These are phyloP conservation scores for Hystrix cristata DNA, from an alignment of 2,113 vertebrate species.

Conservation along the genomic window DNA sequence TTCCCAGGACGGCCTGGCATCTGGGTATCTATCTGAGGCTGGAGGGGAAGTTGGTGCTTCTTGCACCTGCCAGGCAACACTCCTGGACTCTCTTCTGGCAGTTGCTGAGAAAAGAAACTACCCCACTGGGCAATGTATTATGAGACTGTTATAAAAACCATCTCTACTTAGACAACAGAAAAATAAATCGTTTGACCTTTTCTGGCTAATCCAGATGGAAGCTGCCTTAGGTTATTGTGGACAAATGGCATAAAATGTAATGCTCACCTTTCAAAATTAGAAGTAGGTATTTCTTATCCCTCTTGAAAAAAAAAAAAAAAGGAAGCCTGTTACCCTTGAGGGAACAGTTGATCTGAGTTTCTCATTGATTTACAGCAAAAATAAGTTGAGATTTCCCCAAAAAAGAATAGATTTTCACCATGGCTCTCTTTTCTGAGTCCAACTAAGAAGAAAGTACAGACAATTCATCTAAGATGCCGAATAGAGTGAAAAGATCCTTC, in stretches of 20 bases:
- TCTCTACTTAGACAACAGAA: conserved; percentile 61
- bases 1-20: neutral
- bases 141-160: neutral
- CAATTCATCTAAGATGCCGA: neutral
- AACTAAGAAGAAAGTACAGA: neutral
- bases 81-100: neutral
- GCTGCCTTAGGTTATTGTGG: conserved; percentile 51
- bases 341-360: conserved; percentile 60
- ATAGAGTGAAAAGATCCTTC: neutral
- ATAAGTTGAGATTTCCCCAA: neutral
- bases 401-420: neutral
- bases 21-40: neutral
- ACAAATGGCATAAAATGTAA: conserved; percentile 68
- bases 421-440: neutral
- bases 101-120: neutral
- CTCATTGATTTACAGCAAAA: neutral
- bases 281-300: conserved; percentile 79
- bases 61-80: neutral
- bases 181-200: conserved; percentile 65
- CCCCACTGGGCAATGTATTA: neutral
- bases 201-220: conserved; percentile 62
- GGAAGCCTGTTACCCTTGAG: neutral
- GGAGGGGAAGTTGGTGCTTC: neutral
- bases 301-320: conserved; percentile 57
- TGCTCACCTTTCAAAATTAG: conserved; percentile 84